These are phyloP conservation scores for Episyrphus balteatus DNA, from an alignment of 1,140 invertebrate genomes.

Conservation along the genomic window DNA sequence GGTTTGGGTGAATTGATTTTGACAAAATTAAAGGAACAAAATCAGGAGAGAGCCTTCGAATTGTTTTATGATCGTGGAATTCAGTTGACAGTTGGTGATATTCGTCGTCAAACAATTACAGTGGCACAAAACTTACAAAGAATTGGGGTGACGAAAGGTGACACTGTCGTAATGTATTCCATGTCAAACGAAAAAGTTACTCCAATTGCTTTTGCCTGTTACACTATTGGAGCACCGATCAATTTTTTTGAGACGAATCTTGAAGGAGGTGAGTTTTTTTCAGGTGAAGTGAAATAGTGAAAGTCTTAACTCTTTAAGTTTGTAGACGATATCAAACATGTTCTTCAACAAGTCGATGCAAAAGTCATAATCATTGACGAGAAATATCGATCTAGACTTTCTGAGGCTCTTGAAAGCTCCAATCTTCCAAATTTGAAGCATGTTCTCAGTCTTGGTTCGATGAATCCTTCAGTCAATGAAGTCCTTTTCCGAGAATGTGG, in stretches of 20 bases:
- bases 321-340: slow-evolving; percentile 1
- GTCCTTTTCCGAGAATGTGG: not conserved
- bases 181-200: not conserved
- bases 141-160: slow-evolving; percentile 1
- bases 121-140: slow-evolving; percentile 2
- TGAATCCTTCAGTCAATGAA: not conserved
- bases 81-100: not conserved
- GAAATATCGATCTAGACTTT: not conserved
- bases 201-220: not conserved
- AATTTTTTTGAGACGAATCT: slow-evolving; percentile 1
- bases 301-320: not conserved
- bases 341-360: not conserved
- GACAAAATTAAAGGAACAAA: no score
- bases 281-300: no score
- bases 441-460: not conserved
- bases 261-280: not conserved
- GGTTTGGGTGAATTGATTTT: no score
- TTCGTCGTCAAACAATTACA: not conserved
- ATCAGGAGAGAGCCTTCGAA: slow-evolving; percentile 1
- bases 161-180: not conserved
- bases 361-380: slow-evolving; percentile 1
- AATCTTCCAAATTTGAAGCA: not conserved
- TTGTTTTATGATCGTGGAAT: slow-evolving; percentile 1
- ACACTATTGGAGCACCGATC: slow-evolving; percentile 2
- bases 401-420: not conserved